Conservation (phyloP, 2,113 vertebrate species). For the mouse (Mus musculus) region DNA sequence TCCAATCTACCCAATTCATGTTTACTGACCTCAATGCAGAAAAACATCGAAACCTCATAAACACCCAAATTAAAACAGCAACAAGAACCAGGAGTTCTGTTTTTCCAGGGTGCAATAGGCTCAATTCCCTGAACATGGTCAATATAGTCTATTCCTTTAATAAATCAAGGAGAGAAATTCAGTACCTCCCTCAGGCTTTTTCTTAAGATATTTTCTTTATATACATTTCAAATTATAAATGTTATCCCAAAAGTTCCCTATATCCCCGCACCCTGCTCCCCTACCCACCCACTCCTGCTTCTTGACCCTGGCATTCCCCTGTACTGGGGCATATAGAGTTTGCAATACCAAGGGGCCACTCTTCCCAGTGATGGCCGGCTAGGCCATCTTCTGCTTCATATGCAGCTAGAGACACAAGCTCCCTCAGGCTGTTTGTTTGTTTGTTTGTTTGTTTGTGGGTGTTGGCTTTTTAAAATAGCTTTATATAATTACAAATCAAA, state of each 20-base stretch:
- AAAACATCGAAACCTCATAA: slow-evolving; percentile 12
- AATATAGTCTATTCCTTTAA: slow-evolving; percentile 50
- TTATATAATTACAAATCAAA: slow-evolving; percentile 42
- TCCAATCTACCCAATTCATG: background rate
- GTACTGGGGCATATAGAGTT: too few species aligned
- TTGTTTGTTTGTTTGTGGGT: too few species aligned
- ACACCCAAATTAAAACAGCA: slow-evolving; percentile 31
- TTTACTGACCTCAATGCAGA: slow-evolving; percentile 27
- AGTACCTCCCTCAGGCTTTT: background rate
- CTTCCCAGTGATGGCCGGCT: too few species aligned
- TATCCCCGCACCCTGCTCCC: too few species aligned
- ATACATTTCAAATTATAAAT: too few species aligned
- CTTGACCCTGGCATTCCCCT: too few species aligned
- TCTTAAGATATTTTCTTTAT: too few species aligned
- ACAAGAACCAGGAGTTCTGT: background rate
- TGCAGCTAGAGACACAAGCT: background rate
- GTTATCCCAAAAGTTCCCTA: too few species aligned
- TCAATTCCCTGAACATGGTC: background rate
- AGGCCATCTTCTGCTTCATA: too few species aligned
- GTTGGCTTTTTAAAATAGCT: background rate
- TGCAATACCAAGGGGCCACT: too few species aligned
- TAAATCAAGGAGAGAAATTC: slow-evolving; percentile 42
- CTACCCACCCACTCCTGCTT: too few species aligned
- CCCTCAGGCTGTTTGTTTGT: background rate
- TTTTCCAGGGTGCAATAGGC: background rate